Evolutionary conservation across 2,797 vertebrate genomes (phyloP).

Genomic region (Dryobates pubescens): DNA sequence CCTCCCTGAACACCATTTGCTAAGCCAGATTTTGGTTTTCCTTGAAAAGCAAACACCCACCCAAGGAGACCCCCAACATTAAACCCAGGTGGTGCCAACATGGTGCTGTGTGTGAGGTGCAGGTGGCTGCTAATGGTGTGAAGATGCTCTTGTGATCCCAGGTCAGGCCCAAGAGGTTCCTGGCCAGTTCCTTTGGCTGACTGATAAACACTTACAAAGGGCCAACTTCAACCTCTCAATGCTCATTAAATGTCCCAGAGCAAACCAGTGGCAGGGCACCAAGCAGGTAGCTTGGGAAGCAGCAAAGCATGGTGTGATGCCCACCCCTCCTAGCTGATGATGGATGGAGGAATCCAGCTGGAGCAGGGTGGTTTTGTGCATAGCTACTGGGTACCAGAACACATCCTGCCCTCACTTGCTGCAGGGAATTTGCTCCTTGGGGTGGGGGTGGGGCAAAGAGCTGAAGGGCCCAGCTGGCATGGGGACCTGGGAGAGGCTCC

Average conservation of each 20-base stretch:
- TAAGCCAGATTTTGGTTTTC: background rate
- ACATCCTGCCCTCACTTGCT: background rate
- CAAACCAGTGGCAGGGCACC: background rate
- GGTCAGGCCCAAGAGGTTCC: background rate
- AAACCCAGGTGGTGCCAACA: fast-evolving
- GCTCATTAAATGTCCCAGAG: constrained; percentile 9
- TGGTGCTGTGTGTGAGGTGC: background rate
- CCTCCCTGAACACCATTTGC: background rate
- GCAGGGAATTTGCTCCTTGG: background rate
- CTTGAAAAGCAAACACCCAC: background rate
- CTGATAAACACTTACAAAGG: background rate
- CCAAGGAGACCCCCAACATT: background rate
- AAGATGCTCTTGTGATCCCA: background rate
- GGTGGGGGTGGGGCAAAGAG: background rate
- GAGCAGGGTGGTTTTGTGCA: constrained; percentile 9
- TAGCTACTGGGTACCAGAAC: background rate
- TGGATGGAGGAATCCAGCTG: background rate
- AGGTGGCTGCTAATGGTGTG: background rate
- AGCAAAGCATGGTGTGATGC: background rate
- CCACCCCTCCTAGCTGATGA: background rate
- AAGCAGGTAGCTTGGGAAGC: background rate
- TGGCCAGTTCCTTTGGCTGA: background rate
- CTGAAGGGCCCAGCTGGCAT: background rate
- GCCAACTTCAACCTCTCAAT: background rate
- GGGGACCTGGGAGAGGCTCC: background rate